A percentile compares a stretch with the other conserved stretches of the same genome.
Conservation (phyloP, 2,797 vertebrate genomes). For the Argyrosomus regius region DNA sequence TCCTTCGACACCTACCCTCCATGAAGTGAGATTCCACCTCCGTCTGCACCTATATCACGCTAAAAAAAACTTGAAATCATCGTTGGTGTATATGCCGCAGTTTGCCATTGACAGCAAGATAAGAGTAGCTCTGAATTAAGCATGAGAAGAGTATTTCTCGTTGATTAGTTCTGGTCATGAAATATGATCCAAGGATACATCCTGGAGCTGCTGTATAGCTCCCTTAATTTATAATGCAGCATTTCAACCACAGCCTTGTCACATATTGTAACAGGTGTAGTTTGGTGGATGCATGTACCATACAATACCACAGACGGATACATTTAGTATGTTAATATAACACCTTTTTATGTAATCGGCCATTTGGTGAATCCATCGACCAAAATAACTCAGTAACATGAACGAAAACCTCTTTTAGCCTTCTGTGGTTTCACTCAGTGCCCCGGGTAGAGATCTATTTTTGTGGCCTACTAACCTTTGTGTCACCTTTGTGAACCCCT, state of each 20-base stretch:
- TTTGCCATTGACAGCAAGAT: not conserved
- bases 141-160: slow-evolving; percentile 33
- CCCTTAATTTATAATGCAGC: slow-evolving; percentile 34
- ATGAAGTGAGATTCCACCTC: slow-evolving; percentile 90
- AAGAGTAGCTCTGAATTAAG: slow-evolving; percentile 26
- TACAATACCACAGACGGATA: not conserved
- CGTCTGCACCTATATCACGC: not conserved
- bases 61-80: not conserved
- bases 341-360: slow-evolving; percentile 6
- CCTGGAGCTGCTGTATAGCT: slow-evolving; percentile 17
- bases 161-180: slow-evolving; percentile 27
- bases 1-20: slow-evolving; percentile 97
- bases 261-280: slow-evolving; percentile 17
- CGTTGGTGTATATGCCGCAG: not conserved
- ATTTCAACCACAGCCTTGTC: slow-evolving; percentile 19
- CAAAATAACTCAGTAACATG: slow-evolving; percentile 28
- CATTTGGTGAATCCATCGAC: slow-evolving; percentile 42
- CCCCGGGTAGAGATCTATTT: slow-evolving; percentile 14
- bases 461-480: slow-evolving; percentile 8
- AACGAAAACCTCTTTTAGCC: slow-evolving; percentile 14
- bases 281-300: not conserved
- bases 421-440: slow-evolving; percentile 19
- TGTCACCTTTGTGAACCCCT: slow-evolving; percentile 12
- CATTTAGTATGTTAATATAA: not conserved
- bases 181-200: slow-evolving; percentile 36